phyloP scores from a whole-genome alignment of 2,113 vertebrate species.

The Labrus mixtus region DNA sequence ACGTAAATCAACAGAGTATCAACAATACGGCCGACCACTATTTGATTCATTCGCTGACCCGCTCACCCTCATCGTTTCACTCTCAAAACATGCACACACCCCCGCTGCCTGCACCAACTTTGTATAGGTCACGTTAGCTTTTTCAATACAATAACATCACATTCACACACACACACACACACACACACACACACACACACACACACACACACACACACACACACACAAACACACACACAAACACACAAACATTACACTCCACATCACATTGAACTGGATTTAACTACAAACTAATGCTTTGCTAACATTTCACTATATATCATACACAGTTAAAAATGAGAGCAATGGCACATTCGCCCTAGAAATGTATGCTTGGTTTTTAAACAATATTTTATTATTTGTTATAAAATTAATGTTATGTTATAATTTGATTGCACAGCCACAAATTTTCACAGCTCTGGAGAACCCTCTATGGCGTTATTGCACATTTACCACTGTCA shows the following conservation, averaged over 20 bases:
- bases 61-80: slow-evolving; percentile 25
- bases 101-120: not conserved
- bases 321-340: not conserved
- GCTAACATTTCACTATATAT: no score
- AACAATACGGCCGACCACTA: slow-evolving; percentile 20
- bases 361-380: not conserved
- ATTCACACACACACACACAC: not conserved
- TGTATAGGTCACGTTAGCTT: not conserved
- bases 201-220: no score
- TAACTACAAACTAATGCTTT: not conserved
- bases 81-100: not conserved
- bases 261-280: not conserved
- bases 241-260: no score
- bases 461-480: no score
- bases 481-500: no score
- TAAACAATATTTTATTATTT: no score
- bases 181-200: no score
- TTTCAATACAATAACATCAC: not conserved
- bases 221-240: no score
- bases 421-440: no score
- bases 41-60: slow-evolving; percentile 30
- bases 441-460: no score
- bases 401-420: no score
- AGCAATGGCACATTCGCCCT: not conserved
- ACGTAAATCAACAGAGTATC: slow-evolving; percentile 37